Evolutionary conservation across 2,888 invertebrate genomes (phyloP).

Genomic region (Byasa hedistus): DNA sequence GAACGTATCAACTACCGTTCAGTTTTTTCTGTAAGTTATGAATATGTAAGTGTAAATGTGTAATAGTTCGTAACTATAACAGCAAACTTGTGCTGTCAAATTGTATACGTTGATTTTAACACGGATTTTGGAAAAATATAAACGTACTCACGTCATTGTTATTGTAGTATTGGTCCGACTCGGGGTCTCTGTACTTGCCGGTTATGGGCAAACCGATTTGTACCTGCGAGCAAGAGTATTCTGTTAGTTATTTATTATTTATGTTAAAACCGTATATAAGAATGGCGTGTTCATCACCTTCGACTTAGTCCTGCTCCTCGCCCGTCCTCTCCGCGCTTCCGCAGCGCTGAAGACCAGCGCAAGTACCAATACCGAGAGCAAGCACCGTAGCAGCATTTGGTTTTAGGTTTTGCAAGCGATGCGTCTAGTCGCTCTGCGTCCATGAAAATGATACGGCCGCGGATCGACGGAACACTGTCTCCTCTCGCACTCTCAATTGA

Average conservation of each 20-base stretch:
- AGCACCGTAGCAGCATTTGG: slow-evolving; percentile 54
- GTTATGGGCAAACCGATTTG: slow-evolving; percentile 93
- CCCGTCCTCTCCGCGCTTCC: slow-evolving; percentile 84
- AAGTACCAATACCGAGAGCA: slow-evolving; percentile 38
- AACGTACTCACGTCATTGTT: slow-evolving; percentile 87
- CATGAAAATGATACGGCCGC: slow-evolving; percentile 21
- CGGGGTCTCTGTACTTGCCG: slow-evolving; percentile 93
- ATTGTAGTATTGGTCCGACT: slow-evolving; percentile 94
- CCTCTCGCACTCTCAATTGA: slow-evolving; percentile 70
- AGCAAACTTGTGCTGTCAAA: no score
- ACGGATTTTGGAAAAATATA: slow-evolving; percentile 3
- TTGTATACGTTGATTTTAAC: no score
- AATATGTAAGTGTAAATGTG: no score
- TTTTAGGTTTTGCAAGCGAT: slow-evolving; percentile 5
- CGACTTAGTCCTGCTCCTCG: slow-evolving; percentile 86
- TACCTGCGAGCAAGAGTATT: slow-evolving; percentile 69
- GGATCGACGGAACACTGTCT: slow-evolving; percentile 28
- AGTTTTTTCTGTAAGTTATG: no score
- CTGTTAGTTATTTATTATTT: not conserved
- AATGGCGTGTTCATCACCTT: slow-evolving; percentile 72
- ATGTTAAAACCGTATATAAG: not conserved
- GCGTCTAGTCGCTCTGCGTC: slow-evolving; percentile 20
- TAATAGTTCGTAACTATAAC: no score
- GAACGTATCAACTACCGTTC: no score
- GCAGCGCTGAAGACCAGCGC: slow-evolving; percentile 49